Evolutionary conservation across 2,888 invertebrate species (phyloP), one percentile per base, ranked within the genome.

Genomic region (Acleris holmiana): DNA sequence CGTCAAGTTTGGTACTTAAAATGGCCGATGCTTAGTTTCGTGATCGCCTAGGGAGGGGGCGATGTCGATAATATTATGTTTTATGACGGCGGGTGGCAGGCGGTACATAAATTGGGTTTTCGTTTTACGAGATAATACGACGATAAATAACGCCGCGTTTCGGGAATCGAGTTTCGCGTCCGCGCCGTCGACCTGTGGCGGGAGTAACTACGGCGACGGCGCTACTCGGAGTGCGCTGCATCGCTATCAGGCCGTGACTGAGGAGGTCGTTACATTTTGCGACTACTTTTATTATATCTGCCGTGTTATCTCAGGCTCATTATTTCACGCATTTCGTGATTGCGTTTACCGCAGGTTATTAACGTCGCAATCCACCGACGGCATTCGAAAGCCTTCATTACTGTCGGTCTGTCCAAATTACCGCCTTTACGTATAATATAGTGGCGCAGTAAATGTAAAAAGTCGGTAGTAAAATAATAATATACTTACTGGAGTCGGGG

Each of bases 11-110:
- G 83, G 81, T 84, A 80, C 85, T 84, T 87, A 86, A 88, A 89
- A 90, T 89, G 89, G 89, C 88, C 90, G 90, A 85, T 83, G 85
- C 85, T 88, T 88, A 88, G 91, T 88, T 89, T 89, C 90, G 89
- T 89, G 91, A 89, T 89, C 86, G 91, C 87, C 89, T 88, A 88
- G 90, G 89, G 91, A 87, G 89, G 89, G 87, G 86, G 85, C 83
- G 84, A 82, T 84, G 87, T 88, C 89, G 89, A 90, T 90, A 91
- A 87, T 90, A 87, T 89, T 89, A 90, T 89, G 87, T 89, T 90
- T 90, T 89, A 91, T 85, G 87, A 81, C 84, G 76, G 78, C 83
- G 85, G 86, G 83, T 81, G 86, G 85, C 82, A 78, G 77, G 76
- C 76, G 73, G 77, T 77, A 85, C 86, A 85, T 88, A 87, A 88